Evolutionary conservation across 2,113 vertebrate genomes (phyloP).

Genomic region (Prochilodus magdalenae): DNA sequence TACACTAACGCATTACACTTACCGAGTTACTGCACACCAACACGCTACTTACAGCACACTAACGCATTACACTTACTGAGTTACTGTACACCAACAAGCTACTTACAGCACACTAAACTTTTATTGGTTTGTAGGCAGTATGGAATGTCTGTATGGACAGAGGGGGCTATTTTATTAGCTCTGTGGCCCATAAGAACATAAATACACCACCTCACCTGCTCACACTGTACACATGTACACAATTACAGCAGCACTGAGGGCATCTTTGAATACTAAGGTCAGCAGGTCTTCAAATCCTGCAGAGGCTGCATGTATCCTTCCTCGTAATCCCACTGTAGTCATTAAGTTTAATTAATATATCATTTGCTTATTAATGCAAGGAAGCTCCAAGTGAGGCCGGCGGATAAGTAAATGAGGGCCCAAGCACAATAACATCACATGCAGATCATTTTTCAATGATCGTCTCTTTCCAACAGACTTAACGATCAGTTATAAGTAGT

Average conservation of each 20-base stretch:
- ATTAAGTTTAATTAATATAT: slow-evolving; percentile 46
- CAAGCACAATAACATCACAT: slow-evolving; percentile 23
- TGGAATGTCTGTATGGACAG: no score
- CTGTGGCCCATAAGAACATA: no score
- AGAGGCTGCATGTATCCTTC: slow-evolving; percentile 23
- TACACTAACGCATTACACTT: no score
- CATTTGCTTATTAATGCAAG: slow-evolving; percentile 34
- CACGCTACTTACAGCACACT: no score
- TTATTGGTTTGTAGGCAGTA: no score
- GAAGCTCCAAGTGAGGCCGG: background rate
- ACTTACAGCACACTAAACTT: no score
- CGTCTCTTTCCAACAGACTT: slow-evolving; percentile 20
- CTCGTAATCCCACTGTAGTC: slow-evolving; percentile 21
- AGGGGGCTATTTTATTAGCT: no score
- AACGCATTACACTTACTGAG: no score
- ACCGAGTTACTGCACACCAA: no score
- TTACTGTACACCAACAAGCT: no score
- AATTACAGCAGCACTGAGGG: slow-evolving; percentile 35
- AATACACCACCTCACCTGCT: slow-evolving; percentile 37
- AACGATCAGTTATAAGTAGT: slow-evolving; percentile 15
- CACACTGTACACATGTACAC: slow-evolving; percentile 36
- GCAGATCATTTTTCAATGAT: slow-evolving; percentile 36
- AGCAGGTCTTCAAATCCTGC: slow-evolving; percentile 33
- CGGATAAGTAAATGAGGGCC: slow-evolving; percentile 31
- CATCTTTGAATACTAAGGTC: slow-evolving; percentile 38